These are phyloP conservation scores for Drosophila tani DNA, from an alignment of 1,140 invertebrate genomes.

Conservation along the genomic window DNA sequence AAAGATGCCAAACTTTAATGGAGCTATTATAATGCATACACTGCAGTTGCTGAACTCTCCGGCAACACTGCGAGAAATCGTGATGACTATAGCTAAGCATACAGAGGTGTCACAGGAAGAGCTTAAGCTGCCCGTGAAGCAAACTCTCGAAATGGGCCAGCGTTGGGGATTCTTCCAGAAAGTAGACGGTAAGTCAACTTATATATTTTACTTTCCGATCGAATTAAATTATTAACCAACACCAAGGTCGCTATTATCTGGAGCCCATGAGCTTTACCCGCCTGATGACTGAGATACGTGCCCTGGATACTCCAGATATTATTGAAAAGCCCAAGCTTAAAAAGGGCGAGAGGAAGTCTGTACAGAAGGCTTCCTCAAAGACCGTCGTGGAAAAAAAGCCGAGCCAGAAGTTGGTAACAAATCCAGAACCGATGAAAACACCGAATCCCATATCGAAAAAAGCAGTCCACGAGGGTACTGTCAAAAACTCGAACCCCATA, in stretches of 20 bases:
- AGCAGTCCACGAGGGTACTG: not conserved
- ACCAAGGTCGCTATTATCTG: constrained; percentile 54
- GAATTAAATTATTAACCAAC: not conserved
- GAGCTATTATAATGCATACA: constrained; percentile 66
- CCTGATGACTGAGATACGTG: constrained; percentile 33
- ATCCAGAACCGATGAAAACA: not conserved
- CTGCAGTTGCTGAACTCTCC: constrained; percentile 53
- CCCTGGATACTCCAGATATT: not conserved
- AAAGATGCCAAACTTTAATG: constrained; percentile 69
- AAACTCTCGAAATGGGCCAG: constrained; percentile 58
- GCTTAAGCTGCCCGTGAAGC: constrained; percentile 53
- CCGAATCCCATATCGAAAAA: not conserved
- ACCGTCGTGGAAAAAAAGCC: not conserved
- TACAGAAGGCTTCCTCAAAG: not conserved
- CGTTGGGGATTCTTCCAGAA: constrained; percentile 63
- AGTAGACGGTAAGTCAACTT: constrained; percentile 38
- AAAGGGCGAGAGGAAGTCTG: constrained; percentile 26
- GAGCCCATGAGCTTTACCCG: constrained; percentile 48
- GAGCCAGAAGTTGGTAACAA: not conserved
- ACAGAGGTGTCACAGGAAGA: constrained; percentile 54
- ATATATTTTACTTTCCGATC: not conserved
- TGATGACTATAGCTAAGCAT: constrained; percentile 53
- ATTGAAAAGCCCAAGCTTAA: constrained; percentile 3
- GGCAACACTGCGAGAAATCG: constrained; percentile 62
- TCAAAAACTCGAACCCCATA: not conserved